Conservation (phyloP, 1,140 invertebrate genomes). For the silkworm (Bombyx mori) region ASM3026992v2 NC_085125.1:712501-713000, state of each 20-base stretch:
- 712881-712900: constrained; percentile 71
- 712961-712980: no score
- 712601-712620: constrained; percentile 73
- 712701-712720: constrained; percentile 83
- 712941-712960: no score
- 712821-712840: constrained; percentile 34
- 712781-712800: constrained; percentile 17
- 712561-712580: no score
- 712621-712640: constrained; percentile 85
- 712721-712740: constrained; percentile 82
- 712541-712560: no score
- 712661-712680: constrained; percentile 79
- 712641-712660: constrained; percentile 82
- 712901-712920: not conserved
- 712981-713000: no score
- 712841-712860: constrained; percentile 82
- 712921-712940: no score
- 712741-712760: constrained; percentile 15
- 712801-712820: constrained; percentile 18
- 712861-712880: constrained; percentile 76
- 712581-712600: not conserved
- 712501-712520: no score
- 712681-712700: constrained; percentile 84
- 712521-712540: no score
- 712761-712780: constrained; percentile 23